Evolutionary conservation across 2,888 invertebrate genomes (phyloP).

Genomic region (Meteorus cinctellus): DNA sequence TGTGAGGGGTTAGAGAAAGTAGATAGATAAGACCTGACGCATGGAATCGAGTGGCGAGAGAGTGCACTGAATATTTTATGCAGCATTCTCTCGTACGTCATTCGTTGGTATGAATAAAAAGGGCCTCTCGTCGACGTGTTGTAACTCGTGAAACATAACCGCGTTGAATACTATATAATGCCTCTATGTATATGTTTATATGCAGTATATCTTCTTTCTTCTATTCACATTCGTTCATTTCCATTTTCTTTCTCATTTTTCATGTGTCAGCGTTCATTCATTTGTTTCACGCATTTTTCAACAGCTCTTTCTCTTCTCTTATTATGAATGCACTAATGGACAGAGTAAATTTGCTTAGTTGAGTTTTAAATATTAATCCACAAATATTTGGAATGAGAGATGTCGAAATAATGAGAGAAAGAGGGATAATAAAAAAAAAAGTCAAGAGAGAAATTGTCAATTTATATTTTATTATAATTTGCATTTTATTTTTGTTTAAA

Average conservation of each 20-base stretch:
- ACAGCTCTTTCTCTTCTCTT: background rate
- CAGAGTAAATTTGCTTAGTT: too few species aligned
- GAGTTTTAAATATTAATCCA: too few species aligned
- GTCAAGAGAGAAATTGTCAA: too few species aligned
- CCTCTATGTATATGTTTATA: background rate
- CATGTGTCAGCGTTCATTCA: background rate
- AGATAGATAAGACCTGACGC: constrained; percentile 57
- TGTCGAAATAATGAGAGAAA: too few species aligned
- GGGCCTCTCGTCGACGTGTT: constrained; percentile 42
- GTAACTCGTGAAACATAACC: constrained; percentile 44
- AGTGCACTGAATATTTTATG: constrained; percentile 65
- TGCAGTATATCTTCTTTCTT: background rate
- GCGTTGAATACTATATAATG: constrained; percentile 18
- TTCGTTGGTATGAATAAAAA: constrained; percentile 59
- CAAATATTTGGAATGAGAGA: too few species aligned
- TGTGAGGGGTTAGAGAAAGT: constrained; percentile 24
- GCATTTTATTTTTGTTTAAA: too few species aligned
- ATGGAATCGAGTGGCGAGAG: constrained; percentile 61
- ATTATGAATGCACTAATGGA: background rate
- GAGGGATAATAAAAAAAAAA: too few species aligned
- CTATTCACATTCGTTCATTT: background rate
- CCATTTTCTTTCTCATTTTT: constrained; percentile 8
- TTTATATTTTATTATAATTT: too few species aligned
- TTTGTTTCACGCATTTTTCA: background rate
- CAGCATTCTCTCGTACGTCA: constrained; percentile 61